phyloP scores from a whole-genome alignment of 2,797 vertebrate genomes.

The Lepilemur septentrionalis region DNA sequence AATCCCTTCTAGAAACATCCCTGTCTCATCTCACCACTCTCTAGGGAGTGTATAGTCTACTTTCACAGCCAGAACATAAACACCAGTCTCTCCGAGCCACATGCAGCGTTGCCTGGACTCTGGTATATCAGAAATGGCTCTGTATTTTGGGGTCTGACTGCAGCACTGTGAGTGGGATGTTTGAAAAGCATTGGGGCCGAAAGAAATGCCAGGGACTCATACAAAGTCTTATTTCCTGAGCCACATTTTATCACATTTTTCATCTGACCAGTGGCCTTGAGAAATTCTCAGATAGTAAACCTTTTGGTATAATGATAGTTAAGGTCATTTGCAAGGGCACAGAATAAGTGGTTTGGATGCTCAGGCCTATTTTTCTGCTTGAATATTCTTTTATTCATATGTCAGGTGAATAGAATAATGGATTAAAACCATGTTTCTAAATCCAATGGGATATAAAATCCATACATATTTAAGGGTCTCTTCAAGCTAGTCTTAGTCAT shows the following conservation, averaged over 20 bases:
- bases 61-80: neutral
- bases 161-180: fast-evolving
- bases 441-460: neutral
- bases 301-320: neutral
- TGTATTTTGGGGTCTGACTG: neutral
- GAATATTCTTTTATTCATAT: neutral
- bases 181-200: neutral
- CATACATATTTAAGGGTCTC: neutral
- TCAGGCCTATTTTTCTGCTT: neutral
- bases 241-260: neutral
- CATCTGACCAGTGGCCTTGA: neutral
- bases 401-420: neutral
- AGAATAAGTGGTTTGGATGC: neutral
- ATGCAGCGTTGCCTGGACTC: neutral
- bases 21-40: neutral
- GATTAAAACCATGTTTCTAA: neutral
- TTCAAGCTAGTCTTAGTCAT: neutral
- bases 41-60: neutral
- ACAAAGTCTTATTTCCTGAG: neutral
- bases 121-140: neutral
- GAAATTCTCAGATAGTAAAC: neutral
- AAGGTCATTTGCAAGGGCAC: neutral
- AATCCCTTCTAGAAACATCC: neutral
- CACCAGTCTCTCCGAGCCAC: neutral
- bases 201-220: neutral